Evolutionary conservation across 2,888 invertebrate species (phyloP).

Genomic region (Nemurella pictetii): DNA sequence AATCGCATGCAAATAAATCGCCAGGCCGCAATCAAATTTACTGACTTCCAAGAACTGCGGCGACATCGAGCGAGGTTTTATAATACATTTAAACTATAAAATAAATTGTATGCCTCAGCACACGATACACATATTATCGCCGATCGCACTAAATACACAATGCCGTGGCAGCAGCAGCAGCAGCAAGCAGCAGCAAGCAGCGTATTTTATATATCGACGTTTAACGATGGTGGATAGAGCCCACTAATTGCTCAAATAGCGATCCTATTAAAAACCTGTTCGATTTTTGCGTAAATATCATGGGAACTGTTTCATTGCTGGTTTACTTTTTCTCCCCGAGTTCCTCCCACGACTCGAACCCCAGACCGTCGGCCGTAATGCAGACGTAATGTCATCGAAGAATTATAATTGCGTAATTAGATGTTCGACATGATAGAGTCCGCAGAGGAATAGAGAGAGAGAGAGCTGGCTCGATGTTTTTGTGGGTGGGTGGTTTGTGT

Average conservation of each 20-base stretch:
- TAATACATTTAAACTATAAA: conserved; percentile 4
- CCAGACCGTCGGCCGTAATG: not conserved
- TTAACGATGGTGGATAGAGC: not conserved
- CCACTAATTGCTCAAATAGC: conserved; percentile 20
- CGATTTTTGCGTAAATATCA: conserved; percentile 8
- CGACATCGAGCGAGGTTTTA: not conserved
- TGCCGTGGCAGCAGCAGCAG: not conserved
- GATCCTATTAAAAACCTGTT: conserved; percentile 21
- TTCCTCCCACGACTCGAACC: not conserved
- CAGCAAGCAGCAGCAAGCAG: not conserved
- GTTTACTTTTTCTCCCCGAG: not conserved
- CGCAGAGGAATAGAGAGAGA: too few species aligned
- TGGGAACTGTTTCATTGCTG: not conserved
- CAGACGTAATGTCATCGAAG: not conserved
- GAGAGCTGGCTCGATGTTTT: too few species aligned
- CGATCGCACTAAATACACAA: conserved; percentile 1
- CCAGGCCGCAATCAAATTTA: not conserved
- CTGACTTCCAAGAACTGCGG: not conserved
- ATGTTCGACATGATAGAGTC: too few species aligned
- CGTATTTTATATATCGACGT: not conserved
- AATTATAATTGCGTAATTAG: not conserved
- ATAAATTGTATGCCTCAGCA: not conserved
- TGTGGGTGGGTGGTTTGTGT: not conserved
- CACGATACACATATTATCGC: conserved; percentile 1
- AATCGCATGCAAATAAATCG: not conserved